phyloP scores from a whole-genome alignment of 2,888 invertebrate species.

The Pterostichus madidus region DNA sequence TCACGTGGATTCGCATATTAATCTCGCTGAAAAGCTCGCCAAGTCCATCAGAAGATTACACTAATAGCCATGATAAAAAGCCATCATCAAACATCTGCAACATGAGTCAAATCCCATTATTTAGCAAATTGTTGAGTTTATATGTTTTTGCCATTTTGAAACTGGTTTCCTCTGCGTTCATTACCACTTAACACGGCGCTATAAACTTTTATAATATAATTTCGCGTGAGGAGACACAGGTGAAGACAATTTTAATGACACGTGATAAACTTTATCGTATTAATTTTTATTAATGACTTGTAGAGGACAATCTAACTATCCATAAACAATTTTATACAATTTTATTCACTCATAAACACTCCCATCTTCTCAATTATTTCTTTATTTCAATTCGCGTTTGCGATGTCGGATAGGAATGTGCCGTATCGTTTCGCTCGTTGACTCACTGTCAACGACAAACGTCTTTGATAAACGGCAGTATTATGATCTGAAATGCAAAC shows the following conservation, averaged over 20 bases:
- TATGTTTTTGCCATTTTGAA: slow-evolving; percentile 36
- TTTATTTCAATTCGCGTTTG: not conserved
- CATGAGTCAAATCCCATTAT: slow-evolving; percentile 27
- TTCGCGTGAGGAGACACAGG: slow-evolving; percentile 19
- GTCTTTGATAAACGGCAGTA: slow-evolving; percentile 4
- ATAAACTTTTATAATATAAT: slow-evolving; percentile 58
- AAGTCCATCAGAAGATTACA: slow-evolving; percentile 18
- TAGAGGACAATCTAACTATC: slow-evolving; percentile 10
- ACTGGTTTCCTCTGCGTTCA: slow-evolving; percentile 26
- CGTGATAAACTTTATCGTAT: slow-evolving; percentile 1
- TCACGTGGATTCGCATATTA: slow-evolving; percentile 44
- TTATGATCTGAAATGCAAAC: slow-evolving; percentile 21
- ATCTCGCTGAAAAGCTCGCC: slow-evolving; percentile 28
- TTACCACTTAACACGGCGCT: slow-evolving; percentile 20
- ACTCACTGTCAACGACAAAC: too few relatives aligned
- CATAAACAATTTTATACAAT: slow-evolving; percentile 22
- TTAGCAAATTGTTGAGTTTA: slow-evolving; percentile 34
- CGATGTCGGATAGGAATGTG: too few relatives aligned
- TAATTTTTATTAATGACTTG: slow-evolving; percentile 16
- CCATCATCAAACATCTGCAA: slow-evolving; percentile 24
- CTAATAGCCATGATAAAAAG: not conserved
- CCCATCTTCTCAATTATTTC: not conserved
- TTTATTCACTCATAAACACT: slow-evolving; percentile 5
- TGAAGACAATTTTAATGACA: slow-evolving; percentile 16
- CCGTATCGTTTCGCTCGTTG: too few relatives aligned